Conservation (phyloP, 2,113 vertebrate genomes). For the Chlamydotis undulata region DNA sequence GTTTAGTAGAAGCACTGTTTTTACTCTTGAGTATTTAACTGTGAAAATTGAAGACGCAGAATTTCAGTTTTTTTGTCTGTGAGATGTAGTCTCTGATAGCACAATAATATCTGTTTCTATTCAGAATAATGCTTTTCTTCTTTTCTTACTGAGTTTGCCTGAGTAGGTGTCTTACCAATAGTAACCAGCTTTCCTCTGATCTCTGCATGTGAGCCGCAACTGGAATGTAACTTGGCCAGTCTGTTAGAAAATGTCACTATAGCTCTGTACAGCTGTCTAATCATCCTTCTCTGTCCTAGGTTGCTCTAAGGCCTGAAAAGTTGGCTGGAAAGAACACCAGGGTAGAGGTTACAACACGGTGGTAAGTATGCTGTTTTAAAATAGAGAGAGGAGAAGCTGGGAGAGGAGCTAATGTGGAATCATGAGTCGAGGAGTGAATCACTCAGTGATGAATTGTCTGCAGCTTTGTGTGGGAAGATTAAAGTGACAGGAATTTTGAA, state of each 20-base stretch:
- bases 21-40: not conserved
- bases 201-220: not conserved
- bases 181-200: not conserved
- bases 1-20: not conserved
- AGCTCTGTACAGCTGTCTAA: not conserved
- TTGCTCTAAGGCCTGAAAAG: not conserved
- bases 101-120: not conserved
- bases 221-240: not conserved
- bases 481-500: not conserved
- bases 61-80: not conserved
- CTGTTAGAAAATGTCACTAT: not conserved
- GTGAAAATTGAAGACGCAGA: not conserved
- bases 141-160: not conserved
- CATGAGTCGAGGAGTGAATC: slow-evolving; percentile 31
- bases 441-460: not conserved
- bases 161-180: not conserved
- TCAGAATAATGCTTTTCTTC: not conserved
- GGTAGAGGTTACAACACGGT: not conserved
- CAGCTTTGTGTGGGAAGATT: slow-evolving; percentile 36
- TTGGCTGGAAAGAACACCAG: not conserved
- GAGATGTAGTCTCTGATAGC: not conserved
- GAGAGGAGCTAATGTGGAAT: not conserved
- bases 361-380: slow-evolving; percentile 36
- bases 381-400: not conserved
- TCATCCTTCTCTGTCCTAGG: not conserved